Percentiles rank a stretch among this genome's conserved stretches.
Conservation (phyloP, 1,140 invertebrate species). For the Meloidogyne hapla region DNA sequence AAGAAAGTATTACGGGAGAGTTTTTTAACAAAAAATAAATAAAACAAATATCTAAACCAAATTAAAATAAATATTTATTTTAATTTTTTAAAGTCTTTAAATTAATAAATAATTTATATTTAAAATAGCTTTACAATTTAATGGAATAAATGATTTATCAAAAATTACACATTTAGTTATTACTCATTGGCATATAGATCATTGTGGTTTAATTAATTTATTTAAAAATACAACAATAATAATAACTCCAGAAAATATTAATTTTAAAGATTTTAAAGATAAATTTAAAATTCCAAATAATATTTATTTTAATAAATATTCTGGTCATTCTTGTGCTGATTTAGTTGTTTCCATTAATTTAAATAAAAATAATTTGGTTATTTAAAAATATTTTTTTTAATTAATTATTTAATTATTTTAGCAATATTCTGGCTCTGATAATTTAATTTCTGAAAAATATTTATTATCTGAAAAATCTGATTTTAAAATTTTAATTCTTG, state of each 20-base stretch:
- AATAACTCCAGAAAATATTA: constrained; percentile 20
- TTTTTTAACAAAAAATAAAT: neutral
- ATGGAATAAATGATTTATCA: neutral
- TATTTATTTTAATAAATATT: neutral
- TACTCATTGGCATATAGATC: constrained; percentile 32
- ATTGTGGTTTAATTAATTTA: constrained; percentile 29
- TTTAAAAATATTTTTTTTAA: neutral
- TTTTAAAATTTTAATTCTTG: neutral
- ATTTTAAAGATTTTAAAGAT: neutral
- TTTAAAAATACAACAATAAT: constrained; percentile 24
- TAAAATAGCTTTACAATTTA: neutral
- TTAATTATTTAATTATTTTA: no score
- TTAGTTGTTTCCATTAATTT: neutral
- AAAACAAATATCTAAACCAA: no score
- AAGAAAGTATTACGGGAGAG: no score
- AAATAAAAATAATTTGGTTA: neutral
- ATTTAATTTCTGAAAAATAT: neutral
- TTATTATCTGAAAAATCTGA: neutral
- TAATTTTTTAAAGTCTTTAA: no score
- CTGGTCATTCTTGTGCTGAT: neutral
- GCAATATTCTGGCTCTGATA: neutral
- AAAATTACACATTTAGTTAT: constrained; percentile 27
- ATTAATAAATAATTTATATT: no score
- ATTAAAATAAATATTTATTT: no score
- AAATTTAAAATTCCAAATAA: neutral